Percentiles rank a stretch among this genome's conserved stretches.
Conservation (phyloP, 2,113 vertebrate genomes). For the Alosa alosa region DNA sequence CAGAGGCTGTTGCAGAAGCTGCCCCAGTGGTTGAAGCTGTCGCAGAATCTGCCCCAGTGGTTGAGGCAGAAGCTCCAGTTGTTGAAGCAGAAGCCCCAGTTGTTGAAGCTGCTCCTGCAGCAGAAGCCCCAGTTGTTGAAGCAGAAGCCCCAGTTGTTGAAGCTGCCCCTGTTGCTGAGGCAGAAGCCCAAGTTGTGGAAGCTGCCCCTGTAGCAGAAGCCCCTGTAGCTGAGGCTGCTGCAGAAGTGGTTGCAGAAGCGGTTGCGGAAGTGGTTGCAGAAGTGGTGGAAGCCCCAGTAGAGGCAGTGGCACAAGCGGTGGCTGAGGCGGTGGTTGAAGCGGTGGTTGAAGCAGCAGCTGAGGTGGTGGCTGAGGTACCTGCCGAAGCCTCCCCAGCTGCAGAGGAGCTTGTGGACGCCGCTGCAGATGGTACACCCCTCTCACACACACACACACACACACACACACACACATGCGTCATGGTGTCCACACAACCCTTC, state of each 20-base stretch:
- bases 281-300: background rate
- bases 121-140: background rate
- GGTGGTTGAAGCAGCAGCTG: background rate
- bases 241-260: background rate
- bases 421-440: constrained; percentile 62
- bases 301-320: background rate
- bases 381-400: constrained; percentile 14
- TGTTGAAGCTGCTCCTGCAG: constrained; percentile 7
- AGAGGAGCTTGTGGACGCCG: constrained; percentile 48
- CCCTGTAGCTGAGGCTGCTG: background rate
- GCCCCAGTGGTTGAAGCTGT: background rate
- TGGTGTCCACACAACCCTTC: constrained; percentile 16
- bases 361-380: constrained; percentile 13
- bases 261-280: background rate
- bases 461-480: background rate
- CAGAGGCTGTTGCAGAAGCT: too few relatives aligned
- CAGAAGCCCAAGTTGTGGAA: constrained; percentile 19
- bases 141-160: background rate
- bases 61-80: constrained; percentile 29
- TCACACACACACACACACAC: background rate
- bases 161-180: background rate
- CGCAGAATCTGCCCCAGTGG: background rate
- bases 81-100: background rate
- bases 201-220: background rate
- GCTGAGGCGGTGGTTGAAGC: constrained; percentile 12